Conservation (phyloP, 2,113 vertebrate genomes). For the Turnix velox region DNA sequence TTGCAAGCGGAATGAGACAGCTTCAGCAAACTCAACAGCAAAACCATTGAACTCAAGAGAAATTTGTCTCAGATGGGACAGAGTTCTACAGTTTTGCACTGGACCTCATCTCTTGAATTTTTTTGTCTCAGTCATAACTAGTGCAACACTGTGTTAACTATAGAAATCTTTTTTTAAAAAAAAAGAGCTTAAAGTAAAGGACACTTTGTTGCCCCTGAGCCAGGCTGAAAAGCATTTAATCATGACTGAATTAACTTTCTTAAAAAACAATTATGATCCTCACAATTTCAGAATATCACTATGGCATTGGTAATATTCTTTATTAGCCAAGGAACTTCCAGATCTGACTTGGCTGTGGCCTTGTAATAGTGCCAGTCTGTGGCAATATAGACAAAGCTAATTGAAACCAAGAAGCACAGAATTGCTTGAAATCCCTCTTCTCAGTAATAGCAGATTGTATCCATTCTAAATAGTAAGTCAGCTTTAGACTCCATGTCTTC, state of each 20-base stretch:
- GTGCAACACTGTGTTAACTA: not conserved
- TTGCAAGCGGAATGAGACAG: conserved; percentile 13
- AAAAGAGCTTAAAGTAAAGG: not conserved
- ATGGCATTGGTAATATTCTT: not conserved
- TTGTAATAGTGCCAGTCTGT: not conserved
- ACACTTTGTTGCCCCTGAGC: not conserved
- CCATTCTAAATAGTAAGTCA: not conserved
- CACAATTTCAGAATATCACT: not conserved
- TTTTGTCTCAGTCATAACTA: not conserved
- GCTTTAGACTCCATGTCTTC: not conserved
- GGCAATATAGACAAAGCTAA: not conserved
- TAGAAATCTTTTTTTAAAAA: not conserved
- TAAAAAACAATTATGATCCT: not conserved
- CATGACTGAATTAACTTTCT: not conserved
- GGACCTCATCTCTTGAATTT: not conserved
- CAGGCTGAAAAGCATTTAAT: not conserved
- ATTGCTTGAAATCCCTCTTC: not conserved
- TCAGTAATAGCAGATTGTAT: not conserved
- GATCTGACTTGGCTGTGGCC: not conserved
- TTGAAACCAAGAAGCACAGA: not conserved
- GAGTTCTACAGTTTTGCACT: not conserved
- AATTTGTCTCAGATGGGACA: not conserved
- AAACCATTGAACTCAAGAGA: not conserved
- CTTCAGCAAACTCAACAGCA: not conserved
- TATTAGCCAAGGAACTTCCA: not conserved